phyloP scores from a whole-genome alignment of 2,797 vertebrate species.

The Esox lucius region DNA sequence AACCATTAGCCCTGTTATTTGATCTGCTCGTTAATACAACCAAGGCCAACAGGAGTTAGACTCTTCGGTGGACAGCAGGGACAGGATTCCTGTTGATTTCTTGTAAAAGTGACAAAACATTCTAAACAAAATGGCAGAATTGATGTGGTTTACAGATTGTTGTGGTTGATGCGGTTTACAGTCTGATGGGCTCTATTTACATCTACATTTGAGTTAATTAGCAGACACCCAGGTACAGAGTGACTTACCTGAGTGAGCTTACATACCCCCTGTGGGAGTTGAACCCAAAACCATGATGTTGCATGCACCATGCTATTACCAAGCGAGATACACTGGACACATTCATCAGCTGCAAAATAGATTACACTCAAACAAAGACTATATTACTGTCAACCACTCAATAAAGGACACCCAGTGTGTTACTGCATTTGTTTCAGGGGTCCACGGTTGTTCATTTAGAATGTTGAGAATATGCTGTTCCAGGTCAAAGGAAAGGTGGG shows the following conservation, averaged over 20 bases:
- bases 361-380: not conserved
- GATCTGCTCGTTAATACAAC: not conserved
- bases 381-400: too few species aligned
- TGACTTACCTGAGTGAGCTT: too few species aligned
- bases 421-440: not conserved
- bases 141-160: not conserved
- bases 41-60: not conserved
- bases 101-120: not conserved
- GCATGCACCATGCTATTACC: too few species aligned
- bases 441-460: not conserved
- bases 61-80: not conserved
- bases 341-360: not conserved
- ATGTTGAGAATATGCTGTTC: not conserved
- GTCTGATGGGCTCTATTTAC: too few species aligned
- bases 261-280: too few species aligned
- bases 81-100: not conserved
- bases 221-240: too few species aligned
- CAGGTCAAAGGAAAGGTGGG: constrained; percentile 10
- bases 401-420: not conserved
- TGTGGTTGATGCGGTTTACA: too few species aligned
- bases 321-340: too few species aligned
- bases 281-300: too few species aligned
- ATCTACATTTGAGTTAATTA: too few species aligned
- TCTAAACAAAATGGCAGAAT: not conserved
- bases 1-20: not conserved